phyloP scores from a whole-genome alignment of 2,113 vertebrate species.

The Telmatochromis sp. region DNA sequence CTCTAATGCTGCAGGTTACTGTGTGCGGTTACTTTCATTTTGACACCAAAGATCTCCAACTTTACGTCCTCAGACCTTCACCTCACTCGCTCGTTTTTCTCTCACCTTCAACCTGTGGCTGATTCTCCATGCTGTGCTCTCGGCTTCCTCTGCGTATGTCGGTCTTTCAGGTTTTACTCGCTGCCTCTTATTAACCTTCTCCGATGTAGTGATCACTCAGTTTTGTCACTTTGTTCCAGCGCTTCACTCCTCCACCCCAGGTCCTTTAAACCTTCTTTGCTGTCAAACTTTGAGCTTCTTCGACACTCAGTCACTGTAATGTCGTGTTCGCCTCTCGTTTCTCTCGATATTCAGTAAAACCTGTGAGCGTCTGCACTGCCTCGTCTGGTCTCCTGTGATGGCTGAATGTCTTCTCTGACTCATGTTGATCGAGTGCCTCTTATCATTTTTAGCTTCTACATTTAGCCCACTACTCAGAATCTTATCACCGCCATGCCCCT shows the following conservation, averaged over 20 bases:
- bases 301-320: fast-evolving
- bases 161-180: background rate
- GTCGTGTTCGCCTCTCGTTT: background rate
- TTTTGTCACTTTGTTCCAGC: background rate
- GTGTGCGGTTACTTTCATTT: background rate
- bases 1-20: background rate
- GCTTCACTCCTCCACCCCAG: background rate
- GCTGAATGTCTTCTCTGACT: background rate
- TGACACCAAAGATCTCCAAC: background rate
- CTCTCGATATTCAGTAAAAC: background rate
- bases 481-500: constrained; percentile 40
- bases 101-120: constrained; percentile 8
- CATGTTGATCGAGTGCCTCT: background rate
- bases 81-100: background rate
- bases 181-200: background rate
- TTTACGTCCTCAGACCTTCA: background rate
- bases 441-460: constrained; percentile 38
- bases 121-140: background rate
- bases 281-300: background rate
- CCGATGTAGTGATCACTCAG: background rate
- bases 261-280: fast-evolving
- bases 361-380: background rate
- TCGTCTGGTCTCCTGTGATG: background rate
- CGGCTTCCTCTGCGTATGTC: background rate
- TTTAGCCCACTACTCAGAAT: constrained; percentile 50